Evolutionary conservation across 2,797 vertebrate genomes (phyloP).

Genomic region (Chelonia mydas): DNA sequence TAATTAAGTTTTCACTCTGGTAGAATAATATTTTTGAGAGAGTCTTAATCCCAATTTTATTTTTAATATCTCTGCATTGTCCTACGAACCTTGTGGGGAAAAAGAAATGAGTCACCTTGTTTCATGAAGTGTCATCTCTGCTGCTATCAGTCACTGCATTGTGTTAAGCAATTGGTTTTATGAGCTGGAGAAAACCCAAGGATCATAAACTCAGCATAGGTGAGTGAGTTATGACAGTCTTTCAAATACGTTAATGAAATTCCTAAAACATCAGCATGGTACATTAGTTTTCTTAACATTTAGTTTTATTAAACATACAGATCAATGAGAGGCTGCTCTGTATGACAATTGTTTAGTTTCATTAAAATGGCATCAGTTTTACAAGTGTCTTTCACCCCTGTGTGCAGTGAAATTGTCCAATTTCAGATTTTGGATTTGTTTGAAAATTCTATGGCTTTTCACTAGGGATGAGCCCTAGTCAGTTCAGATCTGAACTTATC

Average conservation of each 20-base stretch:
- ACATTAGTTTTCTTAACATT: constrained; percentile 84
- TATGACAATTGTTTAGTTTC: constrained; percentile 73
- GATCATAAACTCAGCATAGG: constrained; percentile 83
- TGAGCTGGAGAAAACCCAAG: constrained; percentile 77
- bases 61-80: constrained; percentile 48
- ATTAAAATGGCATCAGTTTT: constrained; percentile 62
- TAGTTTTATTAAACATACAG: constrained; percentile 81
- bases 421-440: constrained; percentile 20
- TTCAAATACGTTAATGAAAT: constrained; percentile 81
- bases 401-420: neutral
- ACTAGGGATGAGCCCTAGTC: accelerated
- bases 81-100: neutral
- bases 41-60: constrained; percentile 30
- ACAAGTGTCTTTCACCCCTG: neutral
- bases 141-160: constrained; percentile 73
- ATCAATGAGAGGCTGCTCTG: constrained; percentile 73
- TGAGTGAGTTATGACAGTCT: constrained; percentile 82
- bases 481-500: neutral
- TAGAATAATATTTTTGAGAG: constrained; percentile 27
- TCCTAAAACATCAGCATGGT: constrained; percentile 82
- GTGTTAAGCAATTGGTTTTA: constrained; percentile 80
- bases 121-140: constrained; percentile 67
- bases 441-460: neutral
- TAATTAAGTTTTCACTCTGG: neutral
- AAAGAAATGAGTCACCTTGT: constrained; percentile 79